phyloP scores from a whole-genome alignment of 2,888 invertebrate genomes.

The Standfussiana lucernea region DNA sequence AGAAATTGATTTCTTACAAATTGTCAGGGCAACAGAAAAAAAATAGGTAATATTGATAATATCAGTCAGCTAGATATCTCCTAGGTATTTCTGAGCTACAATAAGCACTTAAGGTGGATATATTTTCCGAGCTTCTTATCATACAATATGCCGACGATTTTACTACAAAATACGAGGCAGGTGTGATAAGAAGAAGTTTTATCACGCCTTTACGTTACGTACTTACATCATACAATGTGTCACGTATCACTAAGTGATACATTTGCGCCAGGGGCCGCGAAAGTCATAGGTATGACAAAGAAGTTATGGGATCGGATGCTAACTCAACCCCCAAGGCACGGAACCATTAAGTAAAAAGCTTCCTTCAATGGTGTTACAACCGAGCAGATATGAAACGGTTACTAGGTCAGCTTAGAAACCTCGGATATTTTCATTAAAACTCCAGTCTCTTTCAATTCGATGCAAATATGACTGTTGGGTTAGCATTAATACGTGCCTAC shows the following conservation, averaged over 20 bases:
- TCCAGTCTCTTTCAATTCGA: not conserved
- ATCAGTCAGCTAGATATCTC: not conserved
- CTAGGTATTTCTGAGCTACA: not conserved
- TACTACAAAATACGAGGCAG: slow-evolving; percentile 39
- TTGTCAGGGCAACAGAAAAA: not conserved
- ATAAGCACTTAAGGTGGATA: not conserved
- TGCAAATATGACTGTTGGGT: not conserved
- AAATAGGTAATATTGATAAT: not conserved
- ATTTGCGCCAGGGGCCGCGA: slow-evolving; percentile 39
- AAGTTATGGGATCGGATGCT: slow-evolving; percentile 64
- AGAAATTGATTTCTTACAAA: not conserved
- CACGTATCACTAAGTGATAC: slow-evolving; percentile 57
- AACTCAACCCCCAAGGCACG: slow-evolving; percentile 56
- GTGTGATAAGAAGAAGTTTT: slow-evolving; percentile 52
- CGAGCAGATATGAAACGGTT: slow-evolving; percentile 18
- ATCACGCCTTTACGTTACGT: slow-evolving; percentile 45
- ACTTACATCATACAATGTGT: slow-evolving; percentile 50
- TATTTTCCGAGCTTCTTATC: slow-evolving; percentile 28
- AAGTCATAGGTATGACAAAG: slow-evolving; percentile 58
- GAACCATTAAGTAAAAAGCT: slow-evolving; percentile 59
- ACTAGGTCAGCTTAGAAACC: slow-evolving; percentile 10
- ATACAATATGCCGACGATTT: slow-evolving; percentile 15
- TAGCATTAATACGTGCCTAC: not conserved
- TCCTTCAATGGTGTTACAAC: slow-evolving; percentile 36
- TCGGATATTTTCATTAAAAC: not conserved